Conservation (phyloP, 2,113 vertebrate genomes). For the Pelodiscus sinensis region DNA sequence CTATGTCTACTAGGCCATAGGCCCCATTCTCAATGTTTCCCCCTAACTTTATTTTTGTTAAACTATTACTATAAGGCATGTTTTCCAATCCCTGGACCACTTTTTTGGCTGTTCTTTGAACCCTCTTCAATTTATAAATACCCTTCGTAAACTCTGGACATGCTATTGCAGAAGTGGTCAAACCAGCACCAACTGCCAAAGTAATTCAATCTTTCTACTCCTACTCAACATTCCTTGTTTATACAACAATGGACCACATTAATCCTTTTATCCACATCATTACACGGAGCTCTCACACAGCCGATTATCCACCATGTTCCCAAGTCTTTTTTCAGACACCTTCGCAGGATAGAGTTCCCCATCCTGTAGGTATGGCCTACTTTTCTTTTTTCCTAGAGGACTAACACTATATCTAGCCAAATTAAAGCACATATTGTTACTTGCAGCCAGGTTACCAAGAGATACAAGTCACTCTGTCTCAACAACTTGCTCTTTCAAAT, state of each 20-base stretch:
- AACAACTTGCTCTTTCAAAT: neutral
- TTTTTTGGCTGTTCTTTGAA: neutral
- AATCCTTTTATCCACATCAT: neutral
- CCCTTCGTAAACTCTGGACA: neutral
- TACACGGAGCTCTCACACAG: neutral
- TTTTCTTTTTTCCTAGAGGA: neutral
- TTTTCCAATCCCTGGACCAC: no score
- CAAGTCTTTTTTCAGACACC: neutral
- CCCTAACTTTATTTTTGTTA: no score
- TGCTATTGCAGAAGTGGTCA: neutral
- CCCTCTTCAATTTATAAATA: neutral
- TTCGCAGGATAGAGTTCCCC: neutral
- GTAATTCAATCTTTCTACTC: neutral
- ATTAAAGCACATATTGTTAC: neutral
- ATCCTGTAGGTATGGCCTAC: neutral
- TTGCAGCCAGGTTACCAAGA: neutral
- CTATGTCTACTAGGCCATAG: no score
- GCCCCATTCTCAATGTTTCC: no score
- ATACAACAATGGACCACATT: neutral
- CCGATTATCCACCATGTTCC: neutral
- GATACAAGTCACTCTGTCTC: neutral
- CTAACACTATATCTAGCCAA: neutral
- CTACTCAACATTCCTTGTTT: neutral
- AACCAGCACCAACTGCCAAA: neutral
- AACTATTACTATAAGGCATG: no score